Base-by-base conservation (phyloP, 1,140 invertebrate genomes). In the Coelopa frigida region DNA sequence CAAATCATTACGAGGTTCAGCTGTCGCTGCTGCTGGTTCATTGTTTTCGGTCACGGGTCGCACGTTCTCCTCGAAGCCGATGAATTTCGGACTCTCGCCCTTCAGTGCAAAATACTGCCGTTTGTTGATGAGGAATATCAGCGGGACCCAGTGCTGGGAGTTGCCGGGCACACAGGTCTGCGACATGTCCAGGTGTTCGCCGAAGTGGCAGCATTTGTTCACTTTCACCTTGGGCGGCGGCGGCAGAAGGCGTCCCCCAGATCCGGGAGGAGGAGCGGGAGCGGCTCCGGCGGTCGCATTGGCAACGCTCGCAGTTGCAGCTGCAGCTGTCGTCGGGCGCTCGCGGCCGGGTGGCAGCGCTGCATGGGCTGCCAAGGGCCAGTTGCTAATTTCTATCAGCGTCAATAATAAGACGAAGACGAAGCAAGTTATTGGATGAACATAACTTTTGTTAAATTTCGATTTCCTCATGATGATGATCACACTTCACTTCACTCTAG, bases 131-230 rank as follows among this genome's bases (percentile, higher is more conserved):
- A 66, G 41, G 21, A 50, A 68, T 0, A 69, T 58, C 29, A 60
- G 42, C 2, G 67, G 67, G 12, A 64, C 50, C 67, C 67, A 70
- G 11, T 45, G 38, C 8, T 59, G 52, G 7, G 59, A 48, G 18
- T 50, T 50, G 41, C 67, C 66, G 5, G 60, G 48, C 1, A 55
- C 52, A 44, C 67, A 70, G 6, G 48, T 43, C 21, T 52, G 48
- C 12, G 46, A 57, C 18, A 26, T 39, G 41, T 67, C 59, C 10
- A 70, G 42, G 36, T 56, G 56, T 21, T 70, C 68, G 14, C 60
- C 58, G 31, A 54, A 52, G 26, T 55, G 61, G 51, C 68, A 70
- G 45, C 66, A 70, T 55, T 69, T 70, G 48, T 66, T 70, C 3
- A 70, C 45, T 40, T 50, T 26, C 15, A 65, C 54, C 12, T 46